Evolutionary conservation across 2,797 vertebrate genomes (phyloP).

Genomic region (Nyctibius grandis): DNA sequence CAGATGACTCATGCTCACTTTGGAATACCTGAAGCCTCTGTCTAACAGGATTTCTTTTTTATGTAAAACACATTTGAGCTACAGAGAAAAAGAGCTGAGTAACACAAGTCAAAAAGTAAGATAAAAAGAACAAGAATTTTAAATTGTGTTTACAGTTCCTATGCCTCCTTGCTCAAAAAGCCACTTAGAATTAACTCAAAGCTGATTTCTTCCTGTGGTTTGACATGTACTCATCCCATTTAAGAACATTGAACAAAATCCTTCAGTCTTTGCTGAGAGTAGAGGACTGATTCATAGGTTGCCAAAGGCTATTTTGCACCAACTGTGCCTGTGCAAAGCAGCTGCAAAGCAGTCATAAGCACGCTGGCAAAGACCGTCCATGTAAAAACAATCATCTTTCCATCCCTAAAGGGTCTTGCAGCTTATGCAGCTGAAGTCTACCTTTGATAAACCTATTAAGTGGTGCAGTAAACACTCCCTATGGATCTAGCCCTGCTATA

Average conservation of each 20-base stretch:
- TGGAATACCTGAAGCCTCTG: not conserved
- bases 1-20: not conserved
- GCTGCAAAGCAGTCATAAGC: constrained; percentile 35
- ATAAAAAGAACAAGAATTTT: not conserved
- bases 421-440: constrained; percentile 22
- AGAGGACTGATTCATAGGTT: constrained; percentile 29
- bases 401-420: constrained; percentile 28
- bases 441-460: constrained; percentile 38
- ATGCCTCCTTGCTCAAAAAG: not conserved
- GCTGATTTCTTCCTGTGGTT: not conserved
- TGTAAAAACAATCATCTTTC: constrained; percentile 23
- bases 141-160: not conserved
- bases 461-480: constrained; percentile 12
- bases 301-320: constrained; percentile 62
- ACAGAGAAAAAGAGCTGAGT: not conserved
- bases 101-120: not conserved
- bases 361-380: constrained; percentile 32
- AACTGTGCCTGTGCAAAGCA: constrained; percentile 25
- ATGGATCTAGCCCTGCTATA: not conserved
- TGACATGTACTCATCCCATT: not conserved
- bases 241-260: not conserved
- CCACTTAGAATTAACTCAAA: not conserved
- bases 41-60: not conserved
- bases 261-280: not conserved
- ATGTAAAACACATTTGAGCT: not conserved